A percentile compares a stretch with the other conserved stretches of the same genome.
Conservation (phyloP, 1,140 invertebrate species). For the Oncopeltus fasciatus region DNA sequence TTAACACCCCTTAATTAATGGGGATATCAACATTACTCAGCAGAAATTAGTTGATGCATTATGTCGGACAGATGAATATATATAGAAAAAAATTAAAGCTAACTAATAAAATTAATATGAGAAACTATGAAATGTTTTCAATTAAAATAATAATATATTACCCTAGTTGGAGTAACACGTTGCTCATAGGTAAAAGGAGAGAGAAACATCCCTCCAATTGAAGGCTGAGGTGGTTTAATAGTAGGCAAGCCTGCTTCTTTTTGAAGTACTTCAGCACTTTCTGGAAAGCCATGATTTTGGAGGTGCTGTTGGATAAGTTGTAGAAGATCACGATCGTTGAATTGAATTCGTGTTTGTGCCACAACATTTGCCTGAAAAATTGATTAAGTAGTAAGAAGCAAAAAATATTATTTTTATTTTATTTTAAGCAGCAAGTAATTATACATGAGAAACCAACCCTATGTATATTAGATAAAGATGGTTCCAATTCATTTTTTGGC, state of each 20-base stretch:
- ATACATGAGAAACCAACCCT: conserved; percentile 36
- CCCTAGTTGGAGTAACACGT: conserved; percentile 18
- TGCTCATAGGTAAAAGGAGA: conserved; percentile 42
- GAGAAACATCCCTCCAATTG: conserved; percentile 31
- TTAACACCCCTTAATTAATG: too few relatives aligned
- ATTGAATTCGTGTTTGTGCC: conserved; percentile 85
- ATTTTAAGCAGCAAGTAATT: not conserved
- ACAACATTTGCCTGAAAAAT: conserved; percentile 70
- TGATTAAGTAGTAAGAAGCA: not conserved
- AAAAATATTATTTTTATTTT: not conserved
- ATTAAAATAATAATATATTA: too few relatives aligned
- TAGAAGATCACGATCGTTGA: conserved; percentile 81
- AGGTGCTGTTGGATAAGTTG: conserved; percentile 86
- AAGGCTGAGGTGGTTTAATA: conserved; percentile 32
- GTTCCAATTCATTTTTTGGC: conserved; percentile 61
- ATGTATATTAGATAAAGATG: conserved; percentile 71
- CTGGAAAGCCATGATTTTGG: conserved; percentile 51
- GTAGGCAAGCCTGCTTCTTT: conserved; percentile 54
- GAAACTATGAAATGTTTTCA: too few relatives aligned
- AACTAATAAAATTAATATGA: too few relatives aligned
- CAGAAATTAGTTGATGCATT: too few relatives aligned
- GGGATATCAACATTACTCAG: too few relatives aligned
- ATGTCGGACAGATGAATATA: too few relatives aligned
- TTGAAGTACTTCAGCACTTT: conserved; percentile 56
- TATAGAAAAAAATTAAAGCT: too few relatives aligned